phyloP scores from a whole-genome alignment of 2,888 invertebrate species.

The Drosophila cyrtoloma region DNA sequence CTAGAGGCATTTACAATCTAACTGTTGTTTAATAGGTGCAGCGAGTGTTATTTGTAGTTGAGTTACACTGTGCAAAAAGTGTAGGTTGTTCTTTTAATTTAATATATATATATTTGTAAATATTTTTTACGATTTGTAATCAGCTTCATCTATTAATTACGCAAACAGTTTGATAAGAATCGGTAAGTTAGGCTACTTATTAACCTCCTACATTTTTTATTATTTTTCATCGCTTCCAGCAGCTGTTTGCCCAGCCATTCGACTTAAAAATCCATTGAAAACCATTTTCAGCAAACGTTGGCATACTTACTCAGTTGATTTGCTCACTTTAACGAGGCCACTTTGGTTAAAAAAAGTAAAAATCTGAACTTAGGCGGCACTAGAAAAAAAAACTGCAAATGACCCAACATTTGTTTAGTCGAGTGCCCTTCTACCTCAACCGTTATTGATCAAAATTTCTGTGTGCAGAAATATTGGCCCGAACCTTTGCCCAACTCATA shows the following conservation, averaged over 20 bases:
- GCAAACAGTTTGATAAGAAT: background rate
- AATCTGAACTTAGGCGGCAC: slow-evolving; percentile 32
- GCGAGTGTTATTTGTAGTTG: slow-evolving; percentile 4
- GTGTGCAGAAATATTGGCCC: slow-evolving; percentile 43
- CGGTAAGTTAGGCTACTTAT: background rate
- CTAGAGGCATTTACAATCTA: slow-evolving; percentile 31
- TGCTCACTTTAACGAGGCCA: slow-evolving; percentile 27
- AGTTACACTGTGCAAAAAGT: slow-evolving; percentile 21
- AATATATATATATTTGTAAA: background rate
- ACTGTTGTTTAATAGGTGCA: slow-evolving; percentile 28
- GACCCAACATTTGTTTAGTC: slow-evolving; percentile 60
- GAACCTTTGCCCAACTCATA: slow-evolving; percentile 63
- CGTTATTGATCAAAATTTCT: slow-evolving; percentile 70
- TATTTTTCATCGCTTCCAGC: background rate
- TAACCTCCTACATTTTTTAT: background rate
- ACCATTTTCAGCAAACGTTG: background rate
- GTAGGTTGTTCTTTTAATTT: background rate
- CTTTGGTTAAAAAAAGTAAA: slow-evolving; percentile 15
- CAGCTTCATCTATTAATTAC: background rate
- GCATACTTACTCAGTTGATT: slow-evolving; percentile 18
- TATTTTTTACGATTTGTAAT: background rate
- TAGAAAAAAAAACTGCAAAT: slow-evolving; percentile 57
- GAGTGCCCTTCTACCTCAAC: slow-evolving; percentile 30
- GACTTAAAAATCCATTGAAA: background rate
- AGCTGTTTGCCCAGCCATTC: background rate